Evolutionary conservation across 2,797 vertebrate species (phyloP), one percentile per base, ranked within the genome.

Genomic region (Apogon hyalosoma): DNA sequence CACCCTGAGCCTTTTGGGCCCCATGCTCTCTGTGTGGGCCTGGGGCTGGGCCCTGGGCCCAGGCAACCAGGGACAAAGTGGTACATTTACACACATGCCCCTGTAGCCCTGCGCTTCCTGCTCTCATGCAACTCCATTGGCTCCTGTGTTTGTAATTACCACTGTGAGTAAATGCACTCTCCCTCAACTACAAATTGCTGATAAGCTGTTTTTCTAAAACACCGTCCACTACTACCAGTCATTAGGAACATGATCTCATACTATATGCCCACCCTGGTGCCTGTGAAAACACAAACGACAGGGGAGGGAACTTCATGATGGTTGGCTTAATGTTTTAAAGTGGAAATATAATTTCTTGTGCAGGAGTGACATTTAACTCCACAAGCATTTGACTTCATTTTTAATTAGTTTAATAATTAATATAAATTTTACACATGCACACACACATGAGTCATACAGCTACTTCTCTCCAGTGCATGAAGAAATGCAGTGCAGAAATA

Each of bases 21-120:
- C 62, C 77, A 19, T 2, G 3, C 78, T 87, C 69, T 59, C 67
- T 89, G 85, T 89, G 86, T 88, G 87, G 87, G 82, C 84, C 59
- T n/a, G 15, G 28, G 73, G 61, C 64, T 58, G 53, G 45, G 24
- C 46, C 52, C 63, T 66, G 51, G 65, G 69, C 73, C 68, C 36
- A 69, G 68, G 81, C 77, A 85, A 52, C 77, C 66, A 83, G 54
- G 48, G 82, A 75, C 36, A 7, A 54, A 80, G 70, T 73, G 73
- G 74, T 89, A 80, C 87, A 90, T 86, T 87, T 76, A 83, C 71
- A 84, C 77, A 77, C 69, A 75, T 81, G 59, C 63, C 68, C 76
- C 62, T 75, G 50, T 75, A 77, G 70, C 77, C 65, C 53, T 51
- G 40, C 7, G 62, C 69, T 86, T 88, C 75, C 83, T 87, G 76